Evolutionary conservation across 2,888 invertebrate species (phyloP), one percentile per base, ranked within the genome.

Genomic region (Dolichomitus sp.): DNA sequence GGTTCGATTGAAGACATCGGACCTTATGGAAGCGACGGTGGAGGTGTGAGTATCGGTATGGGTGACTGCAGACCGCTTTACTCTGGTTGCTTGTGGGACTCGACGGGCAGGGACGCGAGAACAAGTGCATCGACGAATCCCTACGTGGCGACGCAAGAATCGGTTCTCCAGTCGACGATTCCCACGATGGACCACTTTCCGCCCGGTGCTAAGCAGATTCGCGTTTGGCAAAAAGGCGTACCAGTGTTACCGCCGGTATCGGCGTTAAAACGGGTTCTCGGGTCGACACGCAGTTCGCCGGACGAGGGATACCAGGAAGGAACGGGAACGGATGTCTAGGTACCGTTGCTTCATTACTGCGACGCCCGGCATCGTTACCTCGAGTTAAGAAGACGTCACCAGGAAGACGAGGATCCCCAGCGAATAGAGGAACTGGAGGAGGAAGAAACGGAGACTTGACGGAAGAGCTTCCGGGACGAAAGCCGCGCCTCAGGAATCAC

Each of bases 231-330:
- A 93, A 96, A 97, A 87, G 97, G 95, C 79, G 97, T 97, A 84
- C 97, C 97, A 83, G 98, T 98, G 79, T 94, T 97, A 91, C 98
- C 97, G 40, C 98, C 97, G 27, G 97, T 98, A 57, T 97, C 97
- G 81, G 97, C 97, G 85, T 95, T 97, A 86, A 98, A 98, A 94
- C 96, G 98, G 85, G 98, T 97, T 81, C 95, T 98, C 85, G 97
- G 96, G 88, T 97, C 96, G 94, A 97, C 96, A 90, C 96, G 98
- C 91, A 98, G 97, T 93, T 97, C 98, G 30, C 97, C 97, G 54
- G 98, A 98, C 91, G 98, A 98, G 94, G 97, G 98, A 84, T 98
- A 98, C 93, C 98, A 98, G 94, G 98, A 98, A 94, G 98, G 98
- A 90, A 97, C 98, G 94, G 98, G 98, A 88, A 98, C 98, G 87